Evolutionary conservation across 2,888 invertebrate genomes (phyloP).

Genomic region (Amphipyra berbera): DNA sequence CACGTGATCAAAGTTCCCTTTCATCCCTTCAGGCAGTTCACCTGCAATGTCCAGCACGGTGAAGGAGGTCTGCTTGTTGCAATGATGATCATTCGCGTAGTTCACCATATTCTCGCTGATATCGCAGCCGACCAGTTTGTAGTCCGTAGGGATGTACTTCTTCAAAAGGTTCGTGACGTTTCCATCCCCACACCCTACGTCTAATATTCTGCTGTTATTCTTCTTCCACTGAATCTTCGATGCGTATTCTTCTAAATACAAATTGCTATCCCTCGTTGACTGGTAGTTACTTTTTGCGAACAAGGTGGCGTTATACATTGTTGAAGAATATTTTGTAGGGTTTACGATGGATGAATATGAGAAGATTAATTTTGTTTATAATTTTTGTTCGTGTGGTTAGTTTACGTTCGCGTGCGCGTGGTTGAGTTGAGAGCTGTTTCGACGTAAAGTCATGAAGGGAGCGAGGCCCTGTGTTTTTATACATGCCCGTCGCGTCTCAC

Average conservation of each 20-base stretch:
- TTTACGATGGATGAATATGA: conserved; percentile 8
- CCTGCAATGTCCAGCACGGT: conserved; percentile 90
- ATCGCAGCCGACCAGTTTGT: conserved; percentile 91
- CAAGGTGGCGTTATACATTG: conserved; percentile 91
- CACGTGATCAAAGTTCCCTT: conserved; percentile 90
- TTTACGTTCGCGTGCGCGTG: conserved; percentile 67
- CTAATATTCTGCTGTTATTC: conserved; percentile 84
- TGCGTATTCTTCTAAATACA: conserved; percentile 90
- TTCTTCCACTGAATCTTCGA: conserved; percentile 88
- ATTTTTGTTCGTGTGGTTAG: conserved; percentile 54
- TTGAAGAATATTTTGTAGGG: conserved; percentile 25
- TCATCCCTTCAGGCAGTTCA: conserved; percentile 81
- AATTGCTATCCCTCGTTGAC: conserved; percentile 89
- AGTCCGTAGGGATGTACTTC: conserved; percentile 89
- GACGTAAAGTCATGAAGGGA: conserved; percentile 75
- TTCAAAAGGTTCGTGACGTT: conserved; percentile 91
- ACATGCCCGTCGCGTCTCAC: conserved; percentile 67
- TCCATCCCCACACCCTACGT: conserved; percentile 94
- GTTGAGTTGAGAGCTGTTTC: conserved; percentile 77
- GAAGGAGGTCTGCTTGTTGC: conserved; percentile 81
- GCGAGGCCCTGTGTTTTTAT: conserved; percentile 81
- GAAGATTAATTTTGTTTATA: conserved; percentile 6
- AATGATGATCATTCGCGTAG: conserved; percentile 89
- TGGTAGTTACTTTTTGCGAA: conserved; percentile 92
- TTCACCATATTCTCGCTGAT: conserved; percentile 92